Evolutionary conservation across 2,888 invertebrate species (phyloP), one percentile per base, ranked within the genome.

Genomic region (Argyresthia goedartella): DNA sequence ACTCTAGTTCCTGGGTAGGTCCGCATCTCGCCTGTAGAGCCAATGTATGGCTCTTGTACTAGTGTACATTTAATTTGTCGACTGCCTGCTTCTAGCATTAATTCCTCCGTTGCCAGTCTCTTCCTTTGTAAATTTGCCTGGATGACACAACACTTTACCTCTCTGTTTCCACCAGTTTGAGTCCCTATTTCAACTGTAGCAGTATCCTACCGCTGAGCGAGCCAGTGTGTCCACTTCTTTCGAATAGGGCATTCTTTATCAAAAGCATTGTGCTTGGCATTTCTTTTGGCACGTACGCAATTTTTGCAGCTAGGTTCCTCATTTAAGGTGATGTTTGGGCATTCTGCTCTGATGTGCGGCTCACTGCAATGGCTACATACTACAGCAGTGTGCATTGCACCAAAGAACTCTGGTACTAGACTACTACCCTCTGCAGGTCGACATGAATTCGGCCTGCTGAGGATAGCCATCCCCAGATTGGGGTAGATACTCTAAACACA

Each of bases 41-140:
- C 57, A 9, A 55, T 49, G 14, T 57, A 57, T 0, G 56, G 56
- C 25, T 58, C 58, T 35, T 58, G 58, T 2, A 58, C 7, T 6
- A 58, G 47, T 1, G 54, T 52, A 0, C 50, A 3, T 1, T 42
- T 42, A 4, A 44, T 16, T 43, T 39, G 34, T 3, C 35, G 3
- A 10, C 42, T 39, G 1, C 25, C n/a, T 13, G 55, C 54, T 16
- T 53, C 53, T 1, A 47, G 33, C 8, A 54, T 7, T 0, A 54
- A 43, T 14, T 55, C 57, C 8, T 35, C 7, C 6, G 54, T 54
- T 1, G 55, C 57, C 4, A 51, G 13, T 43, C 45, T 42, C 43
- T 51, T 53, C 9, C 55, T 33, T 25, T 53, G 52, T 1, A 55
- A 47, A 47, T 57, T 57, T 9, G 50, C 50, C 33, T 57, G 55